phyloP scores from a whole-genome alignment of 2,113 vertebrate species.

The Apistogramma diplotaenia region DNA sequence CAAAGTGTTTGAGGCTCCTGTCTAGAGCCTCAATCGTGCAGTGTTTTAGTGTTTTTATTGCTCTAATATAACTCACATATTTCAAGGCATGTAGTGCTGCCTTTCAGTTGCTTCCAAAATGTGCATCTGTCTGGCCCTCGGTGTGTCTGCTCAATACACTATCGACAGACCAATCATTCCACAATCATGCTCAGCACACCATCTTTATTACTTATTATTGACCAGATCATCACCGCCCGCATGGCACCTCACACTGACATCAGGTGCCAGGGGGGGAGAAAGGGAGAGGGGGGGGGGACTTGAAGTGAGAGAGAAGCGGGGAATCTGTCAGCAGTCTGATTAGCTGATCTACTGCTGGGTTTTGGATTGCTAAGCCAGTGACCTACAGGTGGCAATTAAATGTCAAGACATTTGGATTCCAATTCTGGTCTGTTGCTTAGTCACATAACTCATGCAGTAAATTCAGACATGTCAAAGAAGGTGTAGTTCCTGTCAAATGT shows the following conservation, averaged over 20 bases:
- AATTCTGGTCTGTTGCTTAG: conserved; percentile 62
- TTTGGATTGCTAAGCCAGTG: conserved; percentile 63
- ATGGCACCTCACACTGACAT: conserved; percentile 58
- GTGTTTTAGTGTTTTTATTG: conserved; percentile 39
- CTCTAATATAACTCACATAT: conserved; percentile 44
- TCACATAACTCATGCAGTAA: conserved; percentile 64
- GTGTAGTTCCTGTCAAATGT: conserved; percentile 47
- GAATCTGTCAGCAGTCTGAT: conserved; percentile 64
- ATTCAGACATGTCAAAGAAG: conserved; percentile 60
- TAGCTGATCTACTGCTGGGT: conserved; percentile 66
- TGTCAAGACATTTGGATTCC: conserved; percentile 78
- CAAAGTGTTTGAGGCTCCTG: background rate
- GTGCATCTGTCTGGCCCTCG: conserved; percentile 57
- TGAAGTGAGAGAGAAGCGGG: conserved; percentile 24
- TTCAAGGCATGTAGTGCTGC: conserved; percentile 44
- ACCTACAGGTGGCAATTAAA: conserved; percentile 76
- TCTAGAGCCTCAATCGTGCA: background rate
- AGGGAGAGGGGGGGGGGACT: background rate
- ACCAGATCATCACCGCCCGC: conserved; percentile 62
- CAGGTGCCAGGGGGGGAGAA: conserved; percentile 49
- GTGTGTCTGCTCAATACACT: conserved; percentile 63
- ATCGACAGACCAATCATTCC: conserved; percentile 74
- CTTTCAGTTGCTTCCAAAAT: conserved; percentile 56
- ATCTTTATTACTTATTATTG: conserved; percentile 76
- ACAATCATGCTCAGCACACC: conserved; percentile 74